These are phyloP conservation scores for Myotis daubentonii DNA, from an alignment of 2,797 vertebrate genomes.

Conservation along the genomic window DNA sequence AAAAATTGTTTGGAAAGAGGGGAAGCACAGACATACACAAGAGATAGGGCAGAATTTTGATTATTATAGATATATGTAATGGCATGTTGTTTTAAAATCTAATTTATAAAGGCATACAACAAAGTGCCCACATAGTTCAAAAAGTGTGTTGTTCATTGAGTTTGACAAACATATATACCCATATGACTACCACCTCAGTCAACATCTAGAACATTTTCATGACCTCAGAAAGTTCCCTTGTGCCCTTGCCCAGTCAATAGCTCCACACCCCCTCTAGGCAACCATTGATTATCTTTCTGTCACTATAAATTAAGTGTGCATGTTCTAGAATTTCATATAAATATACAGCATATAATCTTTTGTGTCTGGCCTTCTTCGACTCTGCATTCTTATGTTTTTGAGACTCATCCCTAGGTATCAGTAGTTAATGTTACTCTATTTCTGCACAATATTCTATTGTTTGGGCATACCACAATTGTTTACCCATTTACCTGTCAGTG, in stretches of 20 bases:
- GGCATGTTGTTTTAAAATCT: neutral
- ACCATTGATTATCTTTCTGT: neutral
- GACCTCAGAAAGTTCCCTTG: neutral
- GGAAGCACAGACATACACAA: neutral
- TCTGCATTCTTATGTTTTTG: neutral
- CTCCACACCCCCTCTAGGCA: neutral
- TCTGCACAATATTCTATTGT: neutral
- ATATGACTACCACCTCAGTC: neutral
- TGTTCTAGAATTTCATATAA: slow-evolving; percentile 31
- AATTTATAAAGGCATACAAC: neutral
- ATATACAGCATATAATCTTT: neutral
- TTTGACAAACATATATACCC: neutral
- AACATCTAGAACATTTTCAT: neutral
- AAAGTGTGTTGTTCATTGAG: neutral
- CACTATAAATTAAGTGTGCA: neutral
- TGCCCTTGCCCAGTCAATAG: neutral
- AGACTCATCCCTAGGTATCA: neutral
- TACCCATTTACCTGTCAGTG: neutral
- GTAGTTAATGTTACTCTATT: neutral
- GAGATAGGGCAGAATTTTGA: neutral
- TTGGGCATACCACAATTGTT: neutral
- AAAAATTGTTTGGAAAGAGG: neutral
- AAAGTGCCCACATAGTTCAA: neutral
- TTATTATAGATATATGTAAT: neutral
- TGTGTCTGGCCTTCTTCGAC: neutral